phyloP scores from a whole-genome alignment of 2,797 vertebrate species.

The Astyanax mexicanus region DNA sequence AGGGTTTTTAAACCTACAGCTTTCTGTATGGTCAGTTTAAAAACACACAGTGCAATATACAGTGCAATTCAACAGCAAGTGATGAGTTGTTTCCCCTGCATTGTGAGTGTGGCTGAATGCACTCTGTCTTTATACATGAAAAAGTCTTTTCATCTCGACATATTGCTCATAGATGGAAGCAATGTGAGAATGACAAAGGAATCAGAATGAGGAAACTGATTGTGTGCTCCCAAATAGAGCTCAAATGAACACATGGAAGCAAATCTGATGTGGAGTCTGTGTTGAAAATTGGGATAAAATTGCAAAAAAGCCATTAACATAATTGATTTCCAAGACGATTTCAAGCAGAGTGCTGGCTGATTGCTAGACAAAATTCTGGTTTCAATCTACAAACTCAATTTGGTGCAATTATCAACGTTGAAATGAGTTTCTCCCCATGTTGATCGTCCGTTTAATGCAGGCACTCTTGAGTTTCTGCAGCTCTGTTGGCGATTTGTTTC shows the following conservation, averaged over 20 bases:
- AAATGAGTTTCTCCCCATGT: conserved; percentile 14
- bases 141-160: neutral
- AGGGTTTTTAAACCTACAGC: too few relatives aligned
- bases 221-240: neutral
- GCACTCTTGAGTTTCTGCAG: neutral
- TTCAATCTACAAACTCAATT: conserved; percentile 20
- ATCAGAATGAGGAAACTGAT: neutral
- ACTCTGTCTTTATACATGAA: too few relatives aligned
- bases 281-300: conserved; percentile 9
- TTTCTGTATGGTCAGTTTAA: too few relatives aligned
- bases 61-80: too few relatives aligned
- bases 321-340: conserved; percentile 23
- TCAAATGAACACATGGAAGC: neutral
- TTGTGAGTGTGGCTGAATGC: too few relatives aligned
- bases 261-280: neutral
- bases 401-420: conserved; percentile 15
- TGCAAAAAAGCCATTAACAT: neutral
- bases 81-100: too few relatives aligned
- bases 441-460: neutral
- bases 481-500: neutral
- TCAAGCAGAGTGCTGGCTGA: neutral
- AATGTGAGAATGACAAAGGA: neutral
- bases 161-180: neutral
- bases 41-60: too few relatives aligned
- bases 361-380: neutral